phyloP scores from a whole-genome alignment of 2,797 vertebrate genomes.

The Siniperca scherzeri region DNA sequence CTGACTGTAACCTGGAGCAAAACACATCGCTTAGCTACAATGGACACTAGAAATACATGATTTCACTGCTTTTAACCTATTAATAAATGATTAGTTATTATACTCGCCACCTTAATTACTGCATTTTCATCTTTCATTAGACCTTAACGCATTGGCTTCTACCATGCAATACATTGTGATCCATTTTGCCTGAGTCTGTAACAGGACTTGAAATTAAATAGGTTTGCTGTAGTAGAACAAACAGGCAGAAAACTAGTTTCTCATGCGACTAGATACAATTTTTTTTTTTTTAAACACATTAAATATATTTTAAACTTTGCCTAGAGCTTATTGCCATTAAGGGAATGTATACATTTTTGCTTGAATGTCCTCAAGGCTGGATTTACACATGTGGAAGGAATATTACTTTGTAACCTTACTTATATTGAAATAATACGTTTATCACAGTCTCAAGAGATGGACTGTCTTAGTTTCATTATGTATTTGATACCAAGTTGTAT shows the following conservation, averaged over 20 bases:
- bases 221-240: constrained; percentile 11
- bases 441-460: background rate
- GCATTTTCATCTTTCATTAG: background rate
- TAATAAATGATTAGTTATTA: background rate
- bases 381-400: constrained; percentile 20
- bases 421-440: background rate
- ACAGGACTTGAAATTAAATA: background rate
- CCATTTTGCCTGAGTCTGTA: background rate
- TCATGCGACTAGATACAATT: background rate
- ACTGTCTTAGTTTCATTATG: too few species aligned
- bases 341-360: background rate
- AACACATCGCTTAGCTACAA: background rate
- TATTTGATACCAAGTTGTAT: background rate
- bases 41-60: background rate
- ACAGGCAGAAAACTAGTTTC: background rate
- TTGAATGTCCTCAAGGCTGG: constrained; percentile 19
- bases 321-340: constrained; percentile 30
- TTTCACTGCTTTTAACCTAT: background rate
- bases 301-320: background rate
- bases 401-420: background rate
- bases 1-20: fast-evolving
- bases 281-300: background rate
- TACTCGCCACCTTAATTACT: background rate
- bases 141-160: background rate
- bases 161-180: background rate